These are phyloP conservation scores for sheep (Ovis aries) DNA, from an alignment of 2,113 vertebrate species.

Conservation along the genomic window DNA sequence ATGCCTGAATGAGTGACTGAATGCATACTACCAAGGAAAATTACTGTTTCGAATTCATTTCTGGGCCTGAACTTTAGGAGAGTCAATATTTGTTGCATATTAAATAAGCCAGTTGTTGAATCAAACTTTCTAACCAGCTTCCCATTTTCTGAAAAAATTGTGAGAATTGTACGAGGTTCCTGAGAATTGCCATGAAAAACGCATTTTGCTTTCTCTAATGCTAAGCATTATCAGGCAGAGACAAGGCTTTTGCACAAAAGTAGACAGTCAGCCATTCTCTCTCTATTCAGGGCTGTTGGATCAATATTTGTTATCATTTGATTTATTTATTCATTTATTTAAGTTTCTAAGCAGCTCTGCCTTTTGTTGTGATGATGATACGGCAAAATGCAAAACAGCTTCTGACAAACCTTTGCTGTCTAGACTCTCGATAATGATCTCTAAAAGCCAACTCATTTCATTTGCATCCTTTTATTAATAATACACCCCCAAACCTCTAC, in stretches of 20 bases:
- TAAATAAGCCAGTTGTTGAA: not conserved
- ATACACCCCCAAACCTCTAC: slow-evolving; percentile 16
- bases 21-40: not conserved
- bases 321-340: slow-evolving; percentile 53
- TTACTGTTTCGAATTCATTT: not conserved
- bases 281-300: not conserved
- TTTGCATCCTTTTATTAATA: slow-evolving; percentile 60
- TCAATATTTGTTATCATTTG: slow-evolving; percentile 32
- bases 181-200: not conserved
- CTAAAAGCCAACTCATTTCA: slow-evolving; percentile 45
- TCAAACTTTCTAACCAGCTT: not conserved
- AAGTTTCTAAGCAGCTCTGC: slow-evolving; percentile 39
- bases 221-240: not conserved
- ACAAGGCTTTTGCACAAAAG: not conserved
- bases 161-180: not conserved
- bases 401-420: not conserved
- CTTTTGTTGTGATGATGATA: slow-evolving; percentile 42
- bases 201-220: not conserved
- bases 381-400: slow-evolving; percentile 32
- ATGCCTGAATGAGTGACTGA: not conserved
- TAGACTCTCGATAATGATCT: slow-evolving; percentile 32
- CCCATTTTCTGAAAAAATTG: not conserved
- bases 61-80: not conserved
- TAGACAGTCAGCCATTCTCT: not conserved
- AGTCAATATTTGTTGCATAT: not conserved